Percentiles rank a stretch among this genome's conserved stretches.
Evolutionary conservation across 2,797 vertebrate genomes (phyloP).

Genomic region (Gallinago stenura): DNA sequence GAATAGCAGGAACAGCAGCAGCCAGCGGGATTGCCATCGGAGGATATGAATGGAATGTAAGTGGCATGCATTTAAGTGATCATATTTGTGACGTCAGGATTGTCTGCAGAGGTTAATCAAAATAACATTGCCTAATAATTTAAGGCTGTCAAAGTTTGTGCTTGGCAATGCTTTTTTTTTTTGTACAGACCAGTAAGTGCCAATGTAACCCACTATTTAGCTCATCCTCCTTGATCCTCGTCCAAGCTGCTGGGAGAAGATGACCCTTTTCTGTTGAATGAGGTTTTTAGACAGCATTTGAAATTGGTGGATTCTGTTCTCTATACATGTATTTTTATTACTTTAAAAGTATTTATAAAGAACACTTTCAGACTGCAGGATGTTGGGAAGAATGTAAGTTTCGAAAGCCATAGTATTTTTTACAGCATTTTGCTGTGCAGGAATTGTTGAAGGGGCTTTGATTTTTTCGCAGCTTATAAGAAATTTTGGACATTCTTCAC

Average conservation of each 20-base stretch:
- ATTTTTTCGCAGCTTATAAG: neutral
- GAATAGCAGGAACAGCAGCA: constrained; percentile 92
- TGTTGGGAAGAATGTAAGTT: neutral
- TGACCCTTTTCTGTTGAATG: neutral
- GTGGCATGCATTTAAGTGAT: constrained; percentile 52
- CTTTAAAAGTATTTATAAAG: neutral
- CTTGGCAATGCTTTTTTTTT: neutral
- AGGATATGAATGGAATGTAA: constrained; percentile 95
- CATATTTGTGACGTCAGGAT: neutral
- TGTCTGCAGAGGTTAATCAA: neutral
- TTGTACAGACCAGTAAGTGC: neutral
- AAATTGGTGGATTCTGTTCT: neutral
- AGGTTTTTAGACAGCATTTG: neutral
- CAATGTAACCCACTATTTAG: neutral
- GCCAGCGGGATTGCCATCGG: constrained; percentile 89
- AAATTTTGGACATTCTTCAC: neutral
- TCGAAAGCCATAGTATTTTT: neutral
- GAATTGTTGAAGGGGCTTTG: neutral
- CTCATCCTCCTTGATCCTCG: neutral
- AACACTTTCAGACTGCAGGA: neutral
- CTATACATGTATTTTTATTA: neutral
- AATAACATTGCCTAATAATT: neutral
- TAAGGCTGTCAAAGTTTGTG: neutral
- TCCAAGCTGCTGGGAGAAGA: neutral
- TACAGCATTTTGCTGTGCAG: neutral